These are phyloP conservation scores for Anableps anableps DNA, from an alignment of 2,797 vertebrate genomes.

Conservation along the genomic window DNA sequence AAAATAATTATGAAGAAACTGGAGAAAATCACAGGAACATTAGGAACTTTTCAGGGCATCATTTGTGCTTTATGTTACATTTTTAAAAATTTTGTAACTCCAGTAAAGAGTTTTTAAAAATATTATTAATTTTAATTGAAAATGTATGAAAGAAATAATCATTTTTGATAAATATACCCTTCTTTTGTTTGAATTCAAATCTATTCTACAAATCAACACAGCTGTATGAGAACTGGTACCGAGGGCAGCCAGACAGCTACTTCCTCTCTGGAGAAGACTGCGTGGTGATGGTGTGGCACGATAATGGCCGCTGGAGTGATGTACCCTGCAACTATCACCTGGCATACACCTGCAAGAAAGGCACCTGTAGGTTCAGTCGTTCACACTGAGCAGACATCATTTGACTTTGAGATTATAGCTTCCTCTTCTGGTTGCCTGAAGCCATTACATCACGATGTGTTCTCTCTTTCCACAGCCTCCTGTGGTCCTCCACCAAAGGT, in stretches of 20 bases:
- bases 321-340: constrained; percentile 97
- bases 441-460: not conserved
- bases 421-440: constrained; percentile 11
- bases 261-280: constrained; percentile 96
- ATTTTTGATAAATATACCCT: not conserved
- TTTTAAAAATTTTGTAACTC: not conserved
- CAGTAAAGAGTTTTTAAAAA: not conserved
- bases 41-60: not conserved
- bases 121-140: not conserved
- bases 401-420: not conserved
- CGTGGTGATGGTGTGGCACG: constrained; percentile 95
- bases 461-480: constrained; percentile 78
- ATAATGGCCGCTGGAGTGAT: constrained; percentile 93
- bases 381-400: not conserved
- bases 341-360: constrained; percentile 96
- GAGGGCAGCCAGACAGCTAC: constrained; percentile 94
- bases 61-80: not conserved
- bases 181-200: not conserved
- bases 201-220: constrained; percentile 47
- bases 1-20: not conserved
- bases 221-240: constrained; percentile 96
- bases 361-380: constrained; percentile 84
- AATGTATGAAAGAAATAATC: not conserved
- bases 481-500: constrained; percentile 88
- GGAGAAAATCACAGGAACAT: not conserved